Percentiles rank a stretch among this genome's conserved stretches.
phyloP scores from a whole-genome alignment of 2,888 invertebrate species.

The Toxonevra muliebris region DNA sequence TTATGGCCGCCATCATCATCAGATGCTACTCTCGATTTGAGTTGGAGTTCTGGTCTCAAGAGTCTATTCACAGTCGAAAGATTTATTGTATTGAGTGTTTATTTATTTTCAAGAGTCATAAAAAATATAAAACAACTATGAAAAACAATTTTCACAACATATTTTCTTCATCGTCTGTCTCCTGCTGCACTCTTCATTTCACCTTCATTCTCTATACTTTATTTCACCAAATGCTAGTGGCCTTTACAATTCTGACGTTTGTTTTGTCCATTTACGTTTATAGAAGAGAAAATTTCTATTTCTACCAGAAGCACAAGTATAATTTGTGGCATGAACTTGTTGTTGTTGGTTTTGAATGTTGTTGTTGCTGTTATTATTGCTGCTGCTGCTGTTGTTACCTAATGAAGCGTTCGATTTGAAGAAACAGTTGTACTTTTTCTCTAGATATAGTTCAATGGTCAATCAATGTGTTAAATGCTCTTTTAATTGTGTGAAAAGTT shows the following conservation, averaged over 20 bases:
- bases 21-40: constrained; percentile 18
- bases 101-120: constrained; percentile 59
- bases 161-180: constrained; percentile 39
- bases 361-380: constrained; percentile 24
- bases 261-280: constrained; percentile 41
- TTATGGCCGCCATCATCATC: constrained; percentile 31
- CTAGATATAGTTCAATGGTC: constrained; percentile 47
- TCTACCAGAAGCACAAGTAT: constrained; percentile 41
- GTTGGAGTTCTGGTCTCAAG: constrained; percentile 47
- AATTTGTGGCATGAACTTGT: constrained; percentile 48
- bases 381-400: constrained; percentile 42
- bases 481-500: constrained; percentile 50
- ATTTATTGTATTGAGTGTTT: constrained; percentile 61
- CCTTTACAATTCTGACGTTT: neutral
- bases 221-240: too few relatives aligned
- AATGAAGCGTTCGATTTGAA: constrained; percentile 55
- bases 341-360: neutral
- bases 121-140: constrained; percentile 46
- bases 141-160: constrained; percentile 36
- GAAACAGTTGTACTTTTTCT: constrained; percentile 44
- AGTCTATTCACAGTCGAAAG: constrained; percentile 55
- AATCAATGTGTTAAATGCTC: constrained; percentile 55
- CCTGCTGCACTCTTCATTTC: too few relatives aligned
- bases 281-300: neutral
- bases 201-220: too few relatives aligned